Percentiles rank a stretch among this genome's conserved stretches.
Evolutionary conservation across 1,140 invertebrate species (phyloP).

Genomic region (Trichomalopsis sarcophagae): DNA sequence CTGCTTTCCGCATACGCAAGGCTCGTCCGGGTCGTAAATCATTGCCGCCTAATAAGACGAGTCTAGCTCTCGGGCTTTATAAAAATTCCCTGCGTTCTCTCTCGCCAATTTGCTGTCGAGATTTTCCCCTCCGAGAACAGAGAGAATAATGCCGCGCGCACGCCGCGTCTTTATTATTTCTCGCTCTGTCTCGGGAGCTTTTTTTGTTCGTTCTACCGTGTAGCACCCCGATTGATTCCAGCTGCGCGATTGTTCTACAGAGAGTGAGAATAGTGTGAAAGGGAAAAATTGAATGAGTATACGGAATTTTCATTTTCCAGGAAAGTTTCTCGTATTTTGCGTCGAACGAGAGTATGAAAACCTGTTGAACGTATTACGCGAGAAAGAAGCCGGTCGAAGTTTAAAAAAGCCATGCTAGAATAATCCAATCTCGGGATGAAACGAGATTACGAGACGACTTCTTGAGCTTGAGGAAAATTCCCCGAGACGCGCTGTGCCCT

Average conservation of each 20-base stretch:
- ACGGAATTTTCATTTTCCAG: too few relatives aligned
- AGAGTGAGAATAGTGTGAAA: not conserved
- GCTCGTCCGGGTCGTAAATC: slow-evolving; percentile 14
- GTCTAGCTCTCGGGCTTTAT: slow-evolving; percentile 19
- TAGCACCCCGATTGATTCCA: not conserved
- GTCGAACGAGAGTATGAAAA: too few relatives aligned
- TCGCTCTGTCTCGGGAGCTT: slow-evolving; percentile 4
- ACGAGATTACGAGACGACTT: too few relatives aligned
- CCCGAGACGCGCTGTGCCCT: too few relatives aligned
- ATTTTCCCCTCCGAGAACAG: not conserved
- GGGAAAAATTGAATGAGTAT: too few relatives aligned
- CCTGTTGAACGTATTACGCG: too few relatives aligned
- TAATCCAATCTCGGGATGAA: too few relatives aligned
- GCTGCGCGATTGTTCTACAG: too few relatives aligned
- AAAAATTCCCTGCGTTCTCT: slow-evolving; percentile 20
- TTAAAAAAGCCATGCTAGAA: too few relatives aligned
- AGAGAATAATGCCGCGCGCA: slow-evolving; percentile 4
- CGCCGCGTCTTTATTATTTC: slow-evolving; percentile 46
- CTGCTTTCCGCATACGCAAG: not conserved
- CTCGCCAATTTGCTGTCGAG: slow-evolving; percentile 28
- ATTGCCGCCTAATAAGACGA: slow-evolving; percentile 28
- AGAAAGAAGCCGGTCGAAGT: too few relatives aligned
- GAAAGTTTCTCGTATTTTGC: too few relatives aligned
- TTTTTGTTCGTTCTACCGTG: not conserved
- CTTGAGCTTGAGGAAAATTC: too few relatives aligned